These are phyloP conservation scores for Drosophila lacicola DNA, from an alignment of 2,888 invertebrate genomes.

Conservation along the genomic window DNA sequence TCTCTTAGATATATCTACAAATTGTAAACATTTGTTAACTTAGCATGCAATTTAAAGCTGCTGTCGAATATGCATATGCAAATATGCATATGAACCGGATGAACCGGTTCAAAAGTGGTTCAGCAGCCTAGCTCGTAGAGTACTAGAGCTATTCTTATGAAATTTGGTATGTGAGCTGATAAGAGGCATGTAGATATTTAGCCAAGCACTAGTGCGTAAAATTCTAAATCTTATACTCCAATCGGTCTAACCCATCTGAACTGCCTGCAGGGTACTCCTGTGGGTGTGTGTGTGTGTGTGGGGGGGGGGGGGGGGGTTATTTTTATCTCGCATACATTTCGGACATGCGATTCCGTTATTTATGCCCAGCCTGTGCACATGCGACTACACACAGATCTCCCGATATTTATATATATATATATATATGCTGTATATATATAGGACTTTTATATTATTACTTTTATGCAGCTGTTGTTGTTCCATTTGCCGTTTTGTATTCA, in stretches of 20 bases:
- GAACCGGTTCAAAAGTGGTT: conserved; percentile 10
- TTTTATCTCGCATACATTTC: too few relatives aligned
- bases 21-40: too few relatives aligned
- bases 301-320: too few relatives aligned
- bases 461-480: conserved; percentile 67
- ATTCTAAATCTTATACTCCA: not conserved
- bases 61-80: too few relatives aligned
- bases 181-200: not conserved
- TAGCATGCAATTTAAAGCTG: too few relatives aligned
- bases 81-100: not conserved
- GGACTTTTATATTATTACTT: conserved; percentile 52
- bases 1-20: too few relatives aligned
- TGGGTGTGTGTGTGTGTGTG: conserved; percentile 1
- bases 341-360: conserved; percentile 20
- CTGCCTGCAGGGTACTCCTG: not conserved
- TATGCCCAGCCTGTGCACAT: conserved; percentile 17
- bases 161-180: not conserved
- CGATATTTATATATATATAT: conserved; percentile 19
- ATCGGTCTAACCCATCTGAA: not conserved
- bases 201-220: not conserved
- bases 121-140: not conserved
- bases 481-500: conserved; percentile 50
- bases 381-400: not conserved
- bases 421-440: conserved; percentile 28
- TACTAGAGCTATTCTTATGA: not conserved